Base-by-base conservation (phyloP, 2,113 vertebrate genomes). In the Steatornis caripensis region DNA sequence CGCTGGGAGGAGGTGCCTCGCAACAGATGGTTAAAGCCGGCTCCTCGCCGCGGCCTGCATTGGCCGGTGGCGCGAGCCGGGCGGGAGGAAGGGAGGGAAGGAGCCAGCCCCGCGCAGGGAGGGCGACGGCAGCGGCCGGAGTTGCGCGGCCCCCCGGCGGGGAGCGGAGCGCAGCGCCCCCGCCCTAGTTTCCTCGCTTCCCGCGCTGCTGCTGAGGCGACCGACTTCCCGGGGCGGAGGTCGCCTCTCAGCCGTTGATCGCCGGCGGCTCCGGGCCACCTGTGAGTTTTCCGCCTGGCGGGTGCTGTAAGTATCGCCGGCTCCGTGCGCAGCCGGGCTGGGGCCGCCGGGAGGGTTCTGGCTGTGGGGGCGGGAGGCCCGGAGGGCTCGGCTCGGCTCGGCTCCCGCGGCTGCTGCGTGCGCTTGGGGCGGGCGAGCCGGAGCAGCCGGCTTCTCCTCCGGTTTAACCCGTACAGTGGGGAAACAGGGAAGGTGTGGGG, bases 1-100 rank as follows among this genome's bases (percentile, higher is more conserved):
- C 90, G 18, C 64, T 54, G 3, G 81, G 74, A 94, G 93, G 97
- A 98, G 98, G 97, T 85, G 97, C 96, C 95, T 98, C 93, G 97
- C 98, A 98, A 97, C 98, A 98, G 98, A 98, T 98, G 98, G 97
- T 95, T 96, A 49, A 45, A 93, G 95, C 90, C 95, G 95, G 70
- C 74, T 76, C 29, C 93, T 36, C 5, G 69, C 32, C 29, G 69
- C 82, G 53, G 96, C 95, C 95, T 94, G 94, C 96, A 97, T 97
- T 97, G 93, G 95, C 92, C 94, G 53, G 72, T 83, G 46, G 87
- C 88, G 91, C 74, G 91, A 85, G 76, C 87, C 91, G 57, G 71
- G 61, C 58, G 87, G 85, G 87, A 87, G 84, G 75, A 68, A 91
- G 93, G 66, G 91, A 81, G 84, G 70, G 80, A 21, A 82, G 77